These are phyloP conservation scores for Balaenoptera acutorostrata DNA, from an alignment of 2,113 vertebrate species.

Conservation along the genomic window DNA sequence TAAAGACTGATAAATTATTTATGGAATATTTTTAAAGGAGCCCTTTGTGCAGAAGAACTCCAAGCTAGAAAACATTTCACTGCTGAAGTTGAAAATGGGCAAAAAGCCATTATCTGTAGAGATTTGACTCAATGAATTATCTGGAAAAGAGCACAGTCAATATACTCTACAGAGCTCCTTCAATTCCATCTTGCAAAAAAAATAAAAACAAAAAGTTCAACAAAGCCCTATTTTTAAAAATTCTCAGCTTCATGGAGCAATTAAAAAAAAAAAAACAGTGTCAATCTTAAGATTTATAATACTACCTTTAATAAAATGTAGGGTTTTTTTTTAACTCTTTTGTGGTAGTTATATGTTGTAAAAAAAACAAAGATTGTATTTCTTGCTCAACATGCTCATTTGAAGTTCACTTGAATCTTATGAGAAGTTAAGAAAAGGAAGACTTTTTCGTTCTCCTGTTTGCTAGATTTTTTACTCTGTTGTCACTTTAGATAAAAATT, in stretches of 20 bases:
- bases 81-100: not conserved
- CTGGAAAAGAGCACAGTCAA: not conserved
- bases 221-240: conserved; percentile 32
- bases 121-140: not conserved
- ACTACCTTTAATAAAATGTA: conserved; percentile 70
- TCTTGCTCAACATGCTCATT: conserved; percentile 36
- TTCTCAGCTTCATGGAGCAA: conserved; percentile 45
- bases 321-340: conserved; percentile 45
- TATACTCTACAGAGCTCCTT: not conserved
- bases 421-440: conserved; percentile 54
- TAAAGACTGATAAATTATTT: not conserved
- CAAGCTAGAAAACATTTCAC: not conserved
- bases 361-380: conserved; percentile 66
- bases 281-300: conserved; percentile 51
- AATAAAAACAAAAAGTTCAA: not conserved
- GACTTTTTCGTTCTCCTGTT: conserved; percentile 29
- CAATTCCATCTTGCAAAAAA: not conserved
- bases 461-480: conserved; percentile 49
- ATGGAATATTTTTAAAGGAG: not conserved
- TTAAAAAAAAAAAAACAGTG: conserved; percentile 32
- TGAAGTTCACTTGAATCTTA: conserved; percentile 45
- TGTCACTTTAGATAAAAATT: conserved; percentile 49
- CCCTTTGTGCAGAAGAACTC: not conserved
- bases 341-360: not conserved
- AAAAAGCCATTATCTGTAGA: not conserved